A percentile compares a stretch with the other conserved stretches of the same genome.
Evolutionary conservation across 2,888 invertebrate genomes (phyloP).

Genomic region (Carterocephalus palaemon): DNA sequence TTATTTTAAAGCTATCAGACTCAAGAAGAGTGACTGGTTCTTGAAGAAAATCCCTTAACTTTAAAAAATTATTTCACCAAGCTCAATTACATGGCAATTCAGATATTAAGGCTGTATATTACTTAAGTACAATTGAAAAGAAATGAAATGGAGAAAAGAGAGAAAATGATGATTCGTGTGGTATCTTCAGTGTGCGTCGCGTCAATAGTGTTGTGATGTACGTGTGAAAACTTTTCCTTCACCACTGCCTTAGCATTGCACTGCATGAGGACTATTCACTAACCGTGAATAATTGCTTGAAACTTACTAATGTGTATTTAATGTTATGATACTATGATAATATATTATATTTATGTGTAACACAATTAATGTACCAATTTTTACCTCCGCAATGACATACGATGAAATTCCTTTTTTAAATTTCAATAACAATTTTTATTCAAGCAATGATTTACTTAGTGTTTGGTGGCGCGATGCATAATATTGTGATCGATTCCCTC

Average conservation of each 20-base stretch:
- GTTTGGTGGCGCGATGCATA: slow-evolving; percentile 13
- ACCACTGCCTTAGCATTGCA: slow-evolving; percentile 19
- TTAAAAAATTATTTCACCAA: not conserved
- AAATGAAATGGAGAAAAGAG: not conserved
- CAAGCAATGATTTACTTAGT: slow-evolving; percentile 23
- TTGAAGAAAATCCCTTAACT: no score
- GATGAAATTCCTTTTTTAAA: slow-evolving; percentile 13
- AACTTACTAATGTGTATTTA: slow-evolving; percentile 12
- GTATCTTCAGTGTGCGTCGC: not conserved
- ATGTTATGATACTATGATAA: slow-evolving; percentile 13
- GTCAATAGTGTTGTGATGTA: slow-evolving; percentile 19
- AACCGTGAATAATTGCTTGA: slow-evolving; percentile 23
- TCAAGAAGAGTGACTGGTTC: no score
- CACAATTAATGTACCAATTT: slow-evolving; percentile 23
- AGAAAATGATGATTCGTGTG: not conserved
- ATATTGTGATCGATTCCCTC: slow-evolving; percentile 27
- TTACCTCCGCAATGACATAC: slow-evolving; percentile 11
- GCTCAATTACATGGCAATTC: slow-evolving; percentile 8
- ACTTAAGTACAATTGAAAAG: slow-evolving; percentile 6
- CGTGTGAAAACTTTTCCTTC: not conserved
- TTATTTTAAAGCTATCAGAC: no score
- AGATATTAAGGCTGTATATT: slow-evolving; percentile 3
- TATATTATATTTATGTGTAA: slow-evolving; percentile 17
- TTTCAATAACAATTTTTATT: slow-evolving; percentile 11
- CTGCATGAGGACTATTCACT: slow-evolving; percentile 16